Conservation (phyloP, 2,888 invertebrate genomes). For the Nephrotoma guestfalica region DNA sequence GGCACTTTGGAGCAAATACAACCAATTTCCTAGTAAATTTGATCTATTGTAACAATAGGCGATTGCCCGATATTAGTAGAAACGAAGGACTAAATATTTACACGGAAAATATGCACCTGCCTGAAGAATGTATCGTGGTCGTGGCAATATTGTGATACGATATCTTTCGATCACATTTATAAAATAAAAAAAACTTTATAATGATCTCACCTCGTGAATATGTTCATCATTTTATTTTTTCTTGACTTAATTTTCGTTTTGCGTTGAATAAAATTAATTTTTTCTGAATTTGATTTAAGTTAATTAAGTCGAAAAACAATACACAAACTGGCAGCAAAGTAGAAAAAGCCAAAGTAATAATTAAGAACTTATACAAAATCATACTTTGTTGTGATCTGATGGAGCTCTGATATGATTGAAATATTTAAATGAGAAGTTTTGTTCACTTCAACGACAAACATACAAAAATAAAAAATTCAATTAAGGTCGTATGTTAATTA, state of each 20-base stretch:
- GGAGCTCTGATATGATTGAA: not conserved
- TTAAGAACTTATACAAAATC: not conserved
- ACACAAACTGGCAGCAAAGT: not conserved
- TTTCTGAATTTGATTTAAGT: not conserved
- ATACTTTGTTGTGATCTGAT: not conserved
- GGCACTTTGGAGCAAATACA: not conserved
- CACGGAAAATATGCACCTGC: no score
- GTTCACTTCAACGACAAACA: not conserved
- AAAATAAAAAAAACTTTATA: not conserved
- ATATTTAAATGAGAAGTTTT: not conserved
- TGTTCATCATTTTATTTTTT: not conserved
- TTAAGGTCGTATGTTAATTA: not conserved
- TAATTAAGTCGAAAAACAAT: not conserved
- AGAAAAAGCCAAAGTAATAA: not conserved
- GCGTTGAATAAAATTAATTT: not conserved
- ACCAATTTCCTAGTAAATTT: not conserved
- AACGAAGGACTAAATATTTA: no score
- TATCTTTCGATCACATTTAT: no score
- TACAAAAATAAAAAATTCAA: not conserved
- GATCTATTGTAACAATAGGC: no score
- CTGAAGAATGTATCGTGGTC: no score
- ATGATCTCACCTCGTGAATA: not conserved
- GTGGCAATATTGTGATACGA: no score
- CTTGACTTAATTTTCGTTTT: not conserved
- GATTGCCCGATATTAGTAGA: no score